These are phyloP conservation scores for Sisyra terminalis DNA, from an alignment of 2,888 invertebrate species.

Conservation along the genomic window DNA sequence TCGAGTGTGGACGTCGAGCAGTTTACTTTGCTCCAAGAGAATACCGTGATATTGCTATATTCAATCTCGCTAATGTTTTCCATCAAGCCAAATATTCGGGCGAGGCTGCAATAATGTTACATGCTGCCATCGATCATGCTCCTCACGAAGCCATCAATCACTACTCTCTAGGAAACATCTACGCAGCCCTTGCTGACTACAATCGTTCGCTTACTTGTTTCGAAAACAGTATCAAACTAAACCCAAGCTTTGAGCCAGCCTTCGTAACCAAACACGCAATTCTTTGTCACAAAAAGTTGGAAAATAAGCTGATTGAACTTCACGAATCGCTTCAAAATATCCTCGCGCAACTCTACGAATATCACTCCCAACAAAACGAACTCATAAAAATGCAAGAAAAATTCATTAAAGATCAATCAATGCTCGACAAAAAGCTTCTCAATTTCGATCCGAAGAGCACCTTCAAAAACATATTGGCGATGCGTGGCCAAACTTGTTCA, in stretches of 20 bases:
- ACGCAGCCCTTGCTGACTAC: constrained; percentile 46
- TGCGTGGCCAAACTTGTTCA: constrained; percentile 25
- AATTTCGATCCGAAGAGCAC: constrained; percentile 20
- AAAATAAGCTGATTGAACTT: constrained; percentile 40
- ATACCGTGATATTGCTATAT: constrained; percentile 53
- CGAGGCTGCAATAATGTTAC: constrained; percentile 55
- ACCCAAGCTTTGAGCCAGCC: constrained; percentile 43
- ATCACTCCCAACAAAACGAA: constrained; percentile 41
- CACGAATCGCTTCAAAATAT: constrained; percentile 52
- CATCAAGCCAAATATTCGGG: constrained; percentile 47
- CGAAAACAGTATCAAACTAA: constrained; percentile 45
- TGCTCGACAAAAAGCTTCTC: constrained; percentile 25
- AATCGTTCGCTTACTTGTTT: constrained; percentile 51
- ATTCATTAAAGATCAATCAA: constrained; percentile 34
- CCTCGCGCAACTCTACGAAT: constrained; percentile 41
- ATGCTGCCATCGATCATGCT: constrained; percentile 55
- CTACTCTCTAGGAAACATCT: constrained; percentile 56
- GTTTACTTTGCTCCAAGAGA: constrained; percentile 56
- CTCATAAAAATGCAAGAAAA: constrained; percentile 41
- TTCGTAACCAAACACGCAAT: constrained; percentile 44
- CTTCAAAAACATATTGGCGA: constrained; percentile 18
- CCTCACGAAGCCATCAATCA: constrained; percentile 41
- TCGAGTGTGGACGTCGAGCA: constrained; percentile 62
- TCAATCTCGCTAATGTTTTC: constrained; percentile 56
- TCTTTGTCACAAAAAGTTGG: constrained; percentile 47